These are phyloP conservation scores for Psilopogon haemacephalus DNA, from an alignment of 2,113 vertebrate species.

Conservation along the genomic window DNA sequence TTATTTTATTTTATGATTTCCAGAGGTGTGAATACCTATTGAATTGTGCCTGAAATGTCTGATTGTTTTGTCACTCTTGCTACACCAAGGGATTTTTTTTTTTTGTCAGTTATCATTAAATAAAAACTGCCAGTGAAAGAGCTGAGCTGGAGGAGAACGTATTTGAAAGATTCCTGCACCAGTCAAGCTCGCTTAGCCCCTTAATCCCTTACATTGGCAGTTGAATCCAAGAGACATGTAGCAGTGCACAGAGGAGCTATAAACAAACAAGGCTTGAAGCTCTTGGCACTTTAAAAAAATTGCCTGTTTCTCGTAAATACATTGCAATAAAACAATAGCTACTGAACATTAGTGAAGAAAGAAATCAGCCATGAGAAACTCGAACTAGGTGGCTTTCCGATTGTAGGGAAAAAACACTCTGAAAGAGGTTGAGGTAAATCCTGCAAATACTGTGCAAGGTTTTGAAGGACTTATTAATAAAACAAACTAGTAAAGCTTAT, in stretches of 20 bases:
- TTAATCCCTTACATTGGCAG: constrained; percentile 78
- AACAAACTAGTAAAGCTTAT: neutral
- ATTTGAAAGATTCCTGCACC: constrained; percentile 71
- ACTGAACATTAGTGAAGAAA: constrained; percentile 45
- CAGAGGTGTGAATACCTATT: constrained; percentile 12
- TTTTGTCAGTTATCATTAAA: constrained; percentile 53
- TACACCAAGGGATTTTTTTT: constrained; percentile 11
- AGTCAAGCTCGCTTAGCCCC: constrained; percentile 75
- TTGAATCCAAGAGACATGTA: constrained; percentile 65
- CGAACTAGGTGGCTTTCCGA: constrained; percentile 2
- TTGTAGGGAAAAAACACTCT: neutral
- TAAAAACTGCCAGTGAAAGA: constrained; percentile 72
- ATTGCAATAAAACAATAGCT: constrained; percentile 70
- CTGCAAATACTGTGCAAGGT: neutral
- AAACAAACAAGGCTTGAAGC: constrained; percentile 70
- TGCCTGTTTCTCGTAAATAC: constrained; percentile 66
- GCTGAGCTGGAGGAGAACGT: constrained; percentile 43
- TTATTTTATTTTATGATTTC: constrained; percentile 1
- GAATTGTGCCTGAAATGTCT: constrained; percentile 31
- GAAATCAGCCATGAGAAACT: constrained; percentile 55
- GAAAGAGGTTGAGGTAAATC: constrained; percentile 19
- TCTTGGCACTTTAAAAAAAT: constrained; percentile 53
- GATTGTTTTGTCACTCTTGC: constrained; percentile 44
- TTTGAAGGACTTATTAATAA: constrained; percentile 47
- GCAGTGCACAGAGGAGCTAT: constrained; percentile 66